Evolutionary conservation across 2,113 vertebrate species (phyloP).

Genomic region (Cebus imitator): DNA sequence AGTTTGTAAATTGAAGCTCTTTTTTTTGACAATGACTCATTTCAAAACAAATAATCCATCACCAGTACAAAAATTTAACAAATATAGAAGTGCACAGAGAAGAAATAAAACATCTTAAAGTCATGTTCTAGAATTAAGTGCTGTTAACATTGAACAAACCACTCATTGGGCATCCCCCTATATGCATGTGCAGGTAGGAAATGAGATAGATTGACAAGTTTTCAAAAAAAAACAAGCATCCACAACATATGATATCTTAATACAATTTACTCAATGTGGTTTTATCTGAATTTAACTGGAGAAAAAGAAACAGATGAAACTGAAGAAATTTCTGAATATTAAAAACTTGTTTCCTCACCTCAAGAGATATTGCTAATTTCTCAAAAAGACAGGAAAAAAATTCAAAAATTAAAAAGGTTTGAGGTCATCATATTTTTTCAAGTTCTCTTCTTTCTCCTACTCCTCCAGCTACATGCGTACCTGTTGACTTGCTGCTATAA

Average conservation of each 20-base stretch:
- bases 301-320: background rate
- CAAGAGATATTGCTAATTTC: background rate
- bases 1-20: background rate
- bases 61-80: background rate
- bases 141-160: background rate
- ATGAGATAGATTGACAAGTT: background rate
- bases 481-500: background rate
- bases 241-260: background rate
- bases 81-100: background rate
- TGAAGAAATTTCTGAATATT: background rate
- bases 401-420: background rate
- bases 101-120: background rate
- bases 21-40: background rate
- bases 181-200: background rate
- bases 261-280: background rate
- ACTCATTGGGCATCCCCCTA: background rate
- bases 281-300: background rate
- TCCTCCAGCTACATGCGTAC: background rate
- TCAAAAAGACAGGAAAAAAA: background rate
- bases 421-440: background rate
- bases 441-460: background rate
- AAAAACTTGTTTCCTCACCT: background rate
- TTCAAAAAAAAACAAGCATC: background rate
- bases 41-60: background rate
- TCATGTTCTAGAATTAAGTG: background rate